phyloP scores from a whole-genome alignment of 2,113 vertebrate genomes.

The Narcine bancroftii region DNA sequence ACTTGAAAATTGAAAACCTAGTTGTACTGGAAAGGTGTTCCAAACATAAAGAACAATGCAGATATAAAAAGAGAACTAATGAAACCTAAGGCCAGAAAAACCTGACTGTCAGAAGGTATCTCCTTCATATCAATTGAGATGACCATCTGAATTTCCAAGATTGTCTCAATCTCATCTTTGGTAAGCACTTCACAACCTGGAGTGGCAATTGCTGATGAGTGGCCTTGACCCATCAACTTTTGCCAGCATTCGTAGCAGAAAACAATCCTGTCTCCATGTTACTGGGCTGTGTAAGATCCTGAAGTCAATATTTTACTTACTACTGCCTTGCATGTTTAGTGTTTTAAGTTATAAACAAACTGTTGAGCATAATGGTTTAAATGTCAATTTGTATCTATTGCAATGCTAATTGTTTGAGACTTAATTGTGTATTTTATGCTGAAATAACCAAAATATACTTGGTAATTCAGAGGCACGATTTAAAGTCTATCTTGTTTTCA shows the following conservation, averaged over 20 bases:
- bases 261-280: not conserved
- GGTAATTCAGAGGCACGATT: too few relatives aligned
- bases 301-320: not conserved
- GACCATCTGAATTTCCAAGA: not conserved
- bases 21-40: not conserved
- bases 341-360: not conserved
- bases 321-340: not conserved
- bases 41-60: not conserved
- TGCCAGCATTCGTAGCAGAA: not conserved
- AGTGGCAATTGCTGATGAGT: too few relatives aligned
- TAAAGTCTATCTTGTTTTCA: too few relatives aligned
- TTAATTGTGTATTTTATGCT: not conserved
- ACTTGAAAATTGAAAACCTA: not conserved
- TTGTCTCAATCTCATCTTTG: too few relatives aligned
- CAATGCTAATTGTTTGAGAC: not conserved
- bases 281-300: not conserved
- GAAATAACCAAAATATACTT: not conserved
- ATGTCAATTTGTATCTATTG: not conserved
- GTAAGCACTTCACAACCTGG: too few relatives aligned
- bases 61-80: not conserved
- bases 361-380: not conserved
- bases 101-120: not conserved
- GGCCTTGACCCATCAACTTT: not conserved
- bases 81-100: not conserved
- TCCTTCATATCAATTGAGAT: not conserved